Conservation (phyloP, 2,888 invertebrate genomes). For the Tetramorium bicarinatum region DNA sequence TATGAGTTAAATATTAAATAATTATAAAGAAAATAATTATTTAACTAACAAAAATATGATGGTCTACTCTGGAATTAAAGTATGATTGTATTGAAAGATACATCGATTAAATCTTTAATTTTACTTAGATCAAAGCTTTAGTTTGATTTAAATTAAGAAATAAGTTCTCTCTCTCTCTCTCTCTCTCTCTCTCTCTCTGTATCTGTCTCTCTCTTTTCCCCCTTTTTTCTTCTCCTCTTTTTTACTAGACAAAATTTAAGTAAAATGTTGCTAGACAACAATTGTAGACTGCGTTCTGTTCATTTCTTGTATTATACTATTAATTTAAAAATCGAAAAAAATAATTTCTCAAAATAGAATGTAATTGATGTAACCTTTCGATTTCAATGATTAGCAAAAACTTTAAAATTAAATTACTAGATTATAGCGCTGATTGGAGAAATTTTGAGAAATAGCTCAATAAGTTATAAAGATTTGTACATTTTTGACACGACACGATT, state of each 20-base stretch:
- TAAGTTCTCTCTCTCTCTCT: background rate
- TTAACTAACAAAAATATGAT: background rate
- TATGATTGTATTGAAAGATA: background rate
- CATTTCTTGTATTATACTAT: background rate
- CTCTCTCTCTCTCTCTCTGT: background rate
- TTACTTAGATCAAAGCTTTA: background rate
- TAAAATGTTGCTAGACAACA: too few species aligned
- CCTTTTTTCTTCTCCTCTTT: background rate
- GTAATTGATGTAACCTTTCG: background rate
- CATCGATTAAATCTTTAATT: background rate
- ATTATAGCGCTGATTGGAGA: background rate
- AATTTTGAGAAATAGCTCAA: background rate
- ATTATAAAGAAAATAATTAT: background rate
- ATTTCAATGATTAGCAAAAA: background rate
- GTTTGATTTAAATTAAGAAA: background rate
- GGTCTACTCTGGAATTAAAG: background rate
- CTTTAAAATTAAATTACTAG: background rate
- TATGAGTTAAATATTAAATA: background rate
- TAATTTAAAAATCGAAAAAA: background rate
- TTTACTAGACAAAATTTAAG: background rate
- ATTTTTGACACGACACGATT: background rate
- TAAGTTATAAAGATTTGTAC: conserved; percentile 22
- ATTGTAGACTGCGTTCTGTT: background rate
- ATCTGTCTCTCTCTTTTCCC: background rate
- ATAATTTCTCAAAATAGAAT: background rate